Percentiles rank a stretch among this genome's conserved stretches.
These are phyloP conservation scores for Mustela lutreola DNA, from an alignment of 2,113 vertebrate species.

Conservation along the genomic window DNA sequence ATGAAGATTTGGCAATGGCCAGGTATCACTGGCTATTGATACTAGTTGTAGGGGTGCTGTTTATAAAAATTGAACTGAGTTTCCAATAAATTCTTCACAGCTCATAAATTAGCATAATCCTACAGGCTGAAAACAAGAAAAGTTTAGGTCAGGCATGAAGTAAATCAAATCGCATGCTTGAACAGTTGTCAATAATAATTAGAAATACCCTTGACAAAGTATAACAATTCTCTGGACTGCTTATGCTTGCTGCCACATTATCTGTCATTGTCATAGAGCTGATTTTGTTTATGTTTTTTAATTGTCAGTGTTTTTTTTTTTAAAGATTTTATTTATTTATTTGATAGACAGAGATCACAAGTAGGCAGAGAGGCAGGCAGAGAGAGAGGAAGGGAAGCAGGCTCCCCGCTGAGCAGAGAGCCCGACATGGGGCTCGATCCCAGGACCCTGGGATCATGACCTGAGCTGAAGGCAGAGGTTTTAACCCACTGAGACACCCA, in stretches of 20 bases:
- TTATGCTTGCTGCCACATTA: conserved; percentile 20
- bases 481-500: too few relatives aligned
- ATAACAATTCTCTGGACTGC: background rate
- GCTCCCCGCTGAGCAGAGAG: too few relatives aligned
- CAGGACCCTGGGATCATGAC: too few relatives aligned
- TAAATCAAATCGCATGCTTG: conserved; percentile 3
- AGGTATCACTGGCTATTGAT: background rate
- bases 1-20: background rate
- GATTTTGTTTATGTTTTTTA: background rate
- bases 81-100: conserved; percentile 38
- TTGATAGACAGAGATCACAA: background rate
- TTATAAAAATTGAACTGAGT: conserved; percentile 54
- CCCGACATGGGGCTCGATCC: too few relatives aligned
- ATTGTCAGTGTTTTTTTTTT: background rate
- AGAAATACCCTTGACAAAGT: background rate
- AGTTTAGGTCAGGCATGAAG: conserved; percentile 24
- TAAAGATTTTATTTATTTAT: background rate
- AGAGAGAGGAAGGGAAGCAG: too few relatives aligned
- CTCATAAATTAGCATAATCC: conserved; percentile 49
- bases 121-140: conserved; percentile 25
- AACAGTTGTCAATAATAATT: conserved; percentile 52
- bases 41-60: background rate
- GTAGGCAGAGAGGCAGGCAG: too few relatives aligned
- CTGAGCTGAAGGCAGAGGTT: too few relatives aligned
- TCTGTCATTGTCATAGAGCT: conserved; percentile 18